These are phyloP conservation scores for Diabrotica virgifera DNA, from an alignment of 1,140 invertebrate species.

Conservation along the genomic window DNA sequence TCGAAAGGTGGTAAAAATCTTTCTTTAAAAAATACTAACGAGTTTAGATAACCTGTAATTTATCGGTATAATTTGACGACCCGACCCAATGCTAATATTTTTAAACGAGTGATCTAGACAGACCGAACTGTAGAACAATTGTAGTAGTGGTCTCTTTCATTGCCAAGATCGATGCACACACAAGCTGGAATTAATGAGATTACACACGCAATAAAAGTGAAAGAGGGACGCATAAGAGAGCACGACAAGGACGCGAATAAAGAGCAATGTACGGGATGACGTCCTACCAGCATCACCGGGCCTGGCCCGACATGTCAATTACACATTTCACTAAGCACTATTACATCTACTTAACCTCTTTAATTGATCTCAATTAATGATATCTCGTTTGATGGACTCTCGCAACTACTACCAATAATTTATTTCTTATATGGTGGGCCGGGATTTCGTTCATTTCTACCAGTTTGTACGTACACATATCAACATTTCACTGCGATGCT, in stretches of 20 bases:
- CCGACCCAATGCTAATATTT: too few relatives aligned
- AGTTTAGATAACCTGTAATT: too few relatives aligned
- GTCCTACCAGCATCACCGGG: constrained; percentile 25
- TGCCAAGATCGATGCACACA: background rate
- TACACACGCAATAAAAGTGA: background rate
- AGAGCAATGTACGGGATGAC: constrained; percentile 18
- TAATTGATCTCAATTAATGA: constrained; percentile 40
- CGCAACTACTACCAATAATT: constrained; percentile 21
- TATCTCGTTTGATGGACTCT: constrained; percentile 26
- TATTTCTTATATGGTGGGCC: constrained; percentile 24
- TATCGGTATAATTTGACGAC: too few relatives aligned
- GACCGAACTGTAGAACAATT: too few relatives aligned
- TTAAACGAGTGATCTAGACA: too few relatives aligned
- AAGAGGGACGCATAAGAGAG: background rate
- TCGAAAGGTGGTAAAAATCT: too few relatives aligned
- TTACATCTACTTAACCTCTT: constrained; percentile 40
- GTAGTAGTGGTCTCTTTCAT: background rate
- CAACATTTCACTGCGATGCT: too few relatives aligned
- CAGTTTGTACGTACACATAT: too few relatives aligned
- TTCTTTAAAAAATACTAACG: too few relatives aligned
- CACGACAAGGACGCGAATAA: background rate
- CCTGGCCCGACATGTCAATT: constrained; percentile 31
- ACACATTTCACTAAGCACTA: constrained; percentile 32
- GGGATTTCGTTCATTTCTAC: constrained; percentile 13
- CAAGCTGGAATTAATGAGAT: background rate